Conservation (phyloP, 2,888 invertebrate species). For the Meloe dianella region DNA sequence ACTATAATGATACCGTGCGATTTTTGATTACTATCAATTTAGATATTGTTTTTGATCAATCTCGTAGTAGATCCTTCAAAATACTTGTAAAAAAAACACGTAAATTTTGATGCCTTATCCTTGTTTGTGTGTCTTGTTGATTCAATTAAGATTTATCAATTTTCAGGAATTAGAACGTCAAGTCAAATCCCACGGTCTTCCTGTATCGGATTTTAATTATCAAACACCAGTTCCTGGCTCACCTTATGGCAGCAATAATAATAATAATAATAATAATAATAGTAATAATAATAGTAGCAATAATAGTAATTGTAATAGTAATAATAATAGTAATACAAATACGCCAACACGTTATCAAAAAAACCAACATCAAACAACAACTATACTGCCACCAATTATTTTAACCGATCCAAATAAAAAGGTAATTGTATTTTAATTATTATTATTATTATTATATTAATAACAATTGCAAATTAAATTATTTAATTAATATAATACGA, state of each 20-base stretch:
- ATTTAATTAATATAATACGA: background rate
- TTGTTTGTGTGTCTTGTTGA: too few relatives aligned
- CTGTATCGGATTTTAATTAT: conserved; percentile 69
- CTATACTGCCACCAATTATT: conserved; percentile 51
- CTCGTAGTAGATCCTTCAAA: too few relatives aligned
- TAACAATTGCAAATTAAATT: too few relatives aligned
- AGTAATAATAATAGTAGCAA: conserved; percentile 22
- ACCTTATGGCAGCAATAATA: conserved; percentile 15
- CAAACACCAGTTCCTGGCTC: conserved; percentile 55
- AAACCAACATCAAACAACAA: conserved; percentile 41
- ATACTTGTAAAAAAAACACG: too few relatives aligned
- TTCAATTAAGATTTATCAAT: background rate
- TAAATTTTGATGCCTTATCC: too few relatives aligned
- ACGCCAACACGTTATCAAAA: conserved; percentile 29
- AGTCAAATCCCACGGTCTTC: conserved; percentile 76
- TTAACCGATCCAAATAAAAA: conserved; percentile 59
- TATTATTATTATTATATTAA: background rate
- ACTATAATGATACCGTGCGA: background rate
- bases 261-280: conserved; percentile 27
- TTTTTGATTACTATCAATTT: background rate
- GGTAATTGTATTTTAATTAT: conserved; percentile 39
- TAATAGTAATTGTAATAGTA: conserved; percentile 22
- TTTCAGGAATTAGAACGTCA: conserved; percentile 77
- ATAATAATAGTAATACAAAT: conserved; percentile 26
- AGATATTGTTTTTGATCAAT: background rate